phyloP scores from a whole-genome alignment of 2,113 vertebrate genomes.

The Pachycephala philippinensis region DNA sequence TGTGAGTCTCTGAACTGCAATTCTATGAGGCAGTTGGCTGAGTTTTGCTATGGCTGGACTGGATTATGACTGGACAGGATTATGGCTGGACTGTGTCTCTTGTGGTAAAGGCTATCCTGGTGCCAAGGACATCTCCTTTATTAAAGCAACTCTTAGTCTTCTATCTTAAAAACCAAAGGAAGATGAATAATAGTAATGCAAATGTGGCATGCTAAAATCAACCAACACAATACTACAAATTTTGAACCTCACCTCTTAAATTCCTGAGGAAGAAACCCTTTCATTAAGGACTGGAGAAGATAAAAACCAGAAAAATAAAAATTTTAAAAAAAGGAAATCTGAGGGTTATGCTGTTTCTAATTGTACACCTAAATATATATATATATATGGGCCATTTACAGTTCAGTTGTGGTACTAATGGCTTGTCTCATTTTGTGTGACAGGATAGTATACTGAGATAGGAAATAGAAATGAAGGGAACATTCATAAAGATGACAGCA shows the following conservation, averaged over 20 bases:
- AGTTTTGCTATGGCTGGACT: background rate
- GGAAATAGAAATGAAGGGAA: background rate
- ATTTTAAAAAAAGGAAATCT: accelerated
- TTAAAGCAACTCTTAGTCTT: background rate
- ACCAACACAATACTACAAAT: background rate
- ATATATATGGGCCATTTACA: background rate
- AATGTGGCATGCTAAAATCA: background rate
- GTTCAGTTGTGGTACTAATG: background rate
- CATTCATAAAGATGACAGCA: background rate
- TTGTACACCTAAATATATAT: background rate
- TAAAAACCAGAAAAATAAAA: background rate
- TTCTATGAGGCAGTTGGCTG: background rate
- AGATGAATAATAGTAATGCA: background rate
- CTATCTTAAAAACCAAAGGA: background rate
- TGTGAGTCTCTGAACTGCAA: background rate
- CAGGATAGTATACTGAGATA: background rate
- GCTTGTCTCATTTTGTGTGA: background rate
- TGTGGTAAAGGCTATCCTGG: background rate
- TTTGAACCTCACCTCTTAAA: background rate
- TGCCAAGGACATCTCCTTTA: background rate
- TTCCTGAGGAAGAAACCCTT: background rate
- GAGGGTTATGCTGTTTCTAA: background rate
- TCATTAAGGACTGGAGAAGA: background rate
- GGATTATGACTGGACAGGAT: background rate
- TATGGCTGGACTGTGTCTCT: background rate